Evolutionary conservation across 2,888 invertebrate genomes (phyloP).

Genomic region (Clitarchus hookeri): DNA sequence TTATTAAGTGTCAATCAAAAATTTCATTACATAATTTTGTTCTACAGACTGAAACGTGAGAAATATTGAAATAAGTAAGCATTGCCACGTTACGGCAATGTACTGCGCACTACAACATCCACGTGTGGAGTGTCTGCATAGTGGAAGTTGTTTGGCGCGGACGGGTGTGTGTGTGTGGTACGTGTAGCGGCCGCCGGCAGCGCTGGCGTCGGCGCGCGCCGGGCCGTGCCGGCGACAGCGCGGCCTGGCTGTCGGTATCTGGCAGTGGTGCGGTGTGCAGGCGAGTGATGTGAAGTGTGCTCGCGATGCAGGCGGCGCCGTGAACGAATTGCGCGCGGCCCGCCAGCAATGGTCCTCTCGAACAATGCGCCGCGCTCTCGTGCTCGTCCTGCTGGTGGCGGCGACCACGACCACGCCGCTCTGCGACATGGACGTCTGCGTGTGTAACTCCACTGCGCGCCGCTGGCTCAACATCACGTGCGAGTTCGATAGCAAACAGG

Average conservation of each 20-base stretch:
- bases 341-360: slow-evolving; percentile 9
- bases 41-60: too few species aligned
- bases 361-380: slow-evolving; percentile 27
- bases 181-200: neutral
- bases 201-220: neutral
- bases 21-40: too few species aligned
- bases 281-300: neutral
- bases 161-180: neutral
- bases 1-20: too few species aligned
- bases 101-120: too few species aligned
- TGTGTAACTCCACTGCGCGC: slow-evolving; percentile 61
- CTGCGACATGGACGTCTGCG: slow-evolving; percentile 56
- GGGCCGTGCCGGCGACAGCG: too few species aligned
- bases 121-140: neutral
- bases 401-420: slow-evolving; percentile 17
- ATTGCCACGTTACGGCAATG: too few species aligned
- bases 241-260: neutral
- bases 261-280: neutral
- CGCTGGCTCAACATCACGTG: slow-evolving; percentile 70
- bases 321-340: neutral
- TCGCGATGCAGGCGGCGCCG: neutral
- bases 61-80: too few species aligned
- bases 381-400: slow-evolving; percentile 21
- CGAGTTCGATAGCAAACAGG: slow-evolving; percentile 64
- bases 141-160: neutral